phyloP scores from a whole-genome alignment of 2,888 invertebrate genomes.

The Scrobipalpa atriplicella region DNA sequence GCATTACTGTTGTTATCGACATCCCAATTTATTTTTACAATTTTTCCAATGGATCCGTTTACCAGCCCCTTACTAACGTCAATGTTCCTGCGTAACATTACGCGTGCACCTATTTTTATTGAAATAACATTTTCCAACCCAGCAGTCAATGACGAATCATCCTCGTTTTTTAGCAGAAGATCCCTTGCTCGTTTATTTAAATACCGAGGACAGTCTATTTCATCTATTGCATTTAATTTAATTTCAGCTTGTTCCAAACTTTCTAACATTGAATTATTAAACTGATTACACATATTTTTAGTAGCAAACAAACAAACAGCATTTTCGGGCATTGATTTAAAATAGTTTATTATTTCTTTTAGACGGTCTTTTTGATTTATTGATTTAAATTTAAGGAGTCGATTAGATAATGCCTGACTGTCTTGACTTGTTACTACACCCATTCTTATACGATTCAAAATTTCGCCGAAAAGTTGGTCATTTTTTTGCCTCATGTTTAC shows the following conservation, averaged over 20 bases:
- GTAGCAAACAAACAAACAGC: constrained; percentile 47
- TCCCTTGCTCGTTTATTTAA: constrained; percentile 34
- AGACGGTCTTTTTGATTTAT: constrained; percentile 35
- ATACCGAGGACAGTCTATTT: constrained; percentile 31
- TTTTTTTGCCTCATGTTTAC: constrained; percentile 36
- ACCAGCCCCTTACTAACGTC: constrained; percentile 31
- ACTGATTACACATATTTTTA: constrained; percentile 42
- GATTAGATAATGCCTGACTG: constrained; percentile 37
- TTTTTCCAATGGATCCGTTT: constrained; percentile 32
- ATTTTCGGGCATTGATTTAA: constrained; percentile 38
- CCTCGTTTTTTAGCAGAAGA: constrained; percentile 35
- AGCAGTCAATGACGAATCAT: constrained; percentile 36
- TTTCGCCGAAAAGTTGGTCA: constrained; percentile 43
- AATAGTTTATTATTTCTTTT: constrained; percentile 37
- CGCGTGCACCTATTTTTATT: constrained; percentile 35
- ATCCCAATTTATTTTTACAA: constrained; percentile 33
- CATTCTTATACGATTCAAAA: constrained; percentile 44
- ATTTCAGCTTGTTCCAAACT: constrained; percentile 23
- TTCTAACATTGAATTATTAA: constrained; percentile 45
- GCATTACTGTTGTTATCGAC: too few relatives aligned
- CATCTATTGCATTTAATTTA: constrained; percentile 32
- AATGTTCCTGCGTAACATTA: constrained; percentile 35
- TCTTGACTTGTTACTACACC: constrained; percentile 35
- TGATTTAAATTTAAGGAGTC: constrained; percentile 33
- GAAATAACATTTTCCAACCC: constrained; percentile 35